Conservation (phyloP, 2,888 invertebrate genomes). For the Caenorhabditis drosophilae region DNA sequence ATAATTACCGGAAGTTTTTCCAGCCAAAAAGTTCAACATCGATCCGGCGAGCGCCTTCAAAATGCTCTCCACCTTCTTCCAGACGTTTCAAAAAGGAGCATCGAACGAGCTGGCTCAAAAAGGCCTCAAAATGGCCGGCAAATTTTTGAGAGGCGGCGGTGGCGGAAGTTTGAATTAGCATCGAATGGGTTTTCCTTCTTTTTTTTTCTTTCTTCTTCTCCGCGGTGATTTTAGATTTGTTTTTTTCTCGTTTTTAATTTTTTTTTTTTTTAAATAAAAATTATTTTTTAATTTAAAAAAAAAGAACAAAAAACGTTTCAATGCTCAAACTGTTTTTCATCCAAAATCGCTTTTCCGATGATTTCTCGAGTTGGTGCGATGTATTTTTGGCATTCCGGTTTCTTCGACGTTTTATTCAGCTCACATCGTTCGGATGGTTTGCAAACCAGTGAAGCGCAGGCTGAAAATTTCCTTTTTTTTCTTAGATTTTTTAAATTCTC, state of each 20-base stretch:
- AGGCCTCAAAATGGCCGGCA: constrained; percentile 44
- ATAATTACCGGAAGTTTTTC: constrained; percentile 3
- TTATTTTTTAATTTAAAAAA: too few species aligned
- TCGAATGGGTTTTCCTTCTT: too few species aligned
- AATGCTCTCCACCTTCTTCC: constrained; percentile 49
- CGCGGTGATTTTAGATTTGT: too few species aligned
- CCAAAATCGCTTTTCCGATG: constrained; percentile 30
- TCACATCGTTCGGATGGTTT: constrained; percentile 27
- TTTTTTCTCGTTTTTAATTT: too few species aligned
- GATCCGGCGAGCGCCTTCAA: constrained; percentile 47
- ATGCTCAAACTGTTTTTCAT: constrained; percentile 33
- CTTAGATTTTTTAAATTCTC: too few species aligned
- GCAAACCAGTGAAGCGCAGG: constrained; percentile 25
- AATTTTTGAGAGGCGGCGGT: constrained; percentile 25
- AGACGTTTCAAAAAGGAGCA: constrained; percentile 47
- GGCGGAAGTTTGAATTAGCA: background rate
- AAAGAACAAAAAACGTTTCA: too few species aligned
- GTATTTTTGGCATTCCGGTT: constrained; percentile 18
- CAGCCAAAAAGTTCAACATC: constrained; percentile 49
- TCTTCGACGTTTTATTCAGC: constrained; percentile 14
- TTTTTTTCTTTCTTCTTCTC: too few species aligned
- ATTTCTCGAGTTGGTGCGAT: constrained; percentile 36
- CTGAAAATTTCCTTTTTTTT: too few species aligned
- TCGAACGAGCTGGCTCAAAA: constrained; percentile 31
- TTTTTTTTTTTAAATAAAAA: too few species aligned